Evolutionary conservation across 2,113 vertebrate species (phyloP).

Genomic region (Amphiprion percula): DNA sequence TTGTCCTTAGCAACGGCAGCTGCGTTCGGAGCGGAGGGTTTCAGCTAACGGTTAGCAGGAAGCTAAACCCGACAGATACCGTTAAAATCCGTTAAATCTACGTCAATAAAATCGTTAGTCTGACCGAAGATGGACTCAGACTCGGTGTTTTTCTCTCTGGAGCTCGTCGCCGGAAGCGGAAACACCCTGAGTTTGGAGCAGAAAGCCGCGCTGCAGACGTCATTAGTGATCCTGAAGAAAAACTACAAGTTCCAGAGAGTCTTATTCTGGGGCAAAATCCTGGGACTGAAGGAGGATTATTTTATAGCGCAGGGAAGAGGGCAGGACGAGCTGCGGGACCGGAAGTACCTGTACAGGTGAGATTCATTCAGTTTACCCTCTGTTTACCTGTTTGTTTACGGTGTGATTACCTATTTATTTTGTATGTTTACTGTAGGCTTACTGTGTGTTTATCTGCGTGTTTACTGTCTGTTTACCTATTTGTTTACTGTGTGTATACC

Average conservation of each 20-base stretch:
- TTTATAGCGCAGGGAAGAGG: slow-evolving; percentile 91
- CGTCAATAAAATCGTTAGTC: background rate
- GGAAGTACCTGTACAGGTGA: slow-evolving; percentile 91
- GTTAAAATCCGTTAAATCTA: background rate
- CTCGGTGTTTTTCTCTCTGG: slow-evolving; percentile 82
- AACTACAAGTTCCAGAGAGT: slow-evolving; percentile 90
- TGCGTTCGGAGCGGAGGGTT: background rate
- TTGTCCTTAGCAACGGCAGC: slow-evolving; percentile 60
- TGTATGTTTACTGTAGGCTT: no score
- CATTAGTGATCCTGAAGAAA: slow-evolving; percentile 87
- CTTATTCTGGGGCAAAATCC: slow-evolving; percentile 93
- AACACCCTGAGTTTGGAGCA: slow-evolving; percentile 87
- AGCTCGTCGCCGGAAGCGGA: slow-evolving; percentile 86
- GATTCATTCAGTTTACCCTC: background rate
- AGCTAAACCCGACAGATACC: background rate
- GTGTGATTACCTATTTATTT: no score
- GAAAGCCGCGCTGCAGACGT: slow-evolving; percentile 85
- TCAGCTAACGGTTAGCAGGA: background rate
- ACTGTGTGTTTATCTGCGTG: background rate
- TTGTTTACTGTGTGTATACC: no score
- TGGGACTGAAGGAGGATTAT: slow-evolving; percentile 88
- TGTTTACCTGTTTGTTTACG: background rate
- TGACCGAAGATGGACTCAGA: slow-evolving; percentile 83
- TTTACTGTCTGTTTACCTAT: background rate
- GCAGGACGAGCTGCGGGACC: slow-evolving; percentile 85